A percentile compares a stretch with the other conserved stretches of the same genome.
These are phyloP conservation scores for Periplaneta americana DNA, from an alignment of 1,140 invertebrate genomes.

Conservation along the genomic window DNA sequence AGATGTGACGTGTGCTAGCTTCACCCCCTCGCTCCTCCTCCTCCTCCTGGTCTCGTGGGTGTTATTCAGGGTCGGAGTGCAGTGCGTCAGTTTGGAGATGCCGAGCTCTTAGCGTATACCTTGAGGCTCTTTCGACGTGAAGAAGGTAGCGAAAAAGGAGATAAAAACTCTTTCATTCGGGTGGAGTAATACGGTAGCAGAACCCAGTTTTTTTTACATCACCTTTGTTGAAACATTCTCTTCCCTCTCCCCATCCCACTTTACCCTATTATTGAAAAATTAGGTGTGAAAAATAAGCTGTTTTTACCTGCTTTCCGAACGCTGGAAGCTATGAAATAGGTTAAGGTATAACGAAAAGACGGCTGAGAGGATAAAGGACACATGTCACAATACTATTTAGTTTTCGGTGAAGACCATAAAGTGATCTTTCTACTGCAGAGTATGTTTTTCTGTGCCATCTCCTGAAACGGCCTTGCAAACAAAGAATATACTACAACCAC, in stretches of 20 bases:
- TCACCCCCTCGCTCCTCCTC: background rate
- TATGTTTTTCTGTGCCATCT: no score
- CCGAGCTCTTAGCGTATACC: background rate
- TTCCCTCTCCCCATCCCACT: no score
- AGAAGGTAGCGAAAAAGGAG: background rate
- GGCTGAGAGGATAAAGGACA: background rate
- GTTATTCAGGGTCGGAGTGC: no score
- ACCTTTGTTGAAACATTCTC: background rate
- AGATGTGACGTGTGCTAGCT: background rate
- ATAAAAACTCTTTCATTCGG: no score
- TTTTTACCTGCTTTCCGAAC: background rate
- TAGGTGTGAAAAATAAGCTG: background rate
- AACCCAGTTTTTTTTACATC: background rate
- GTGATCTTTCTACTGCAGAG: no score
- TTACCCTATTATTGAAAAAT: background rate
- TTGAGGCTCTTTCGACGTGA: background rate
- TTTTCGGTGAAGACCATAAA: no score
- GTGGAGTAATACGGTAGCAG: background rate
- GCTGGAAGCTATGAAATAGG: background rate
- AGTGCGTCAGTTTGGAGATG: background rate
- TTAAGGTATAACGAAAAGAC: background rate
- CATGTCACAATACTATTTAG: background rate
- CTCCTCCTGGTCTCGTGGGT: no score
- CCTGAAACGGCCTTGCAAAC: no score
- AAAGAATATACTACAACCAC: no score